A percentile compares a stretch with the other conserved stretches of the same genome.
These are phyloP conservation scores for Eriocheir sinensis DNA, from an alignment of 1,140 invertebrate species.

Conservation along the genomic window DNA sequence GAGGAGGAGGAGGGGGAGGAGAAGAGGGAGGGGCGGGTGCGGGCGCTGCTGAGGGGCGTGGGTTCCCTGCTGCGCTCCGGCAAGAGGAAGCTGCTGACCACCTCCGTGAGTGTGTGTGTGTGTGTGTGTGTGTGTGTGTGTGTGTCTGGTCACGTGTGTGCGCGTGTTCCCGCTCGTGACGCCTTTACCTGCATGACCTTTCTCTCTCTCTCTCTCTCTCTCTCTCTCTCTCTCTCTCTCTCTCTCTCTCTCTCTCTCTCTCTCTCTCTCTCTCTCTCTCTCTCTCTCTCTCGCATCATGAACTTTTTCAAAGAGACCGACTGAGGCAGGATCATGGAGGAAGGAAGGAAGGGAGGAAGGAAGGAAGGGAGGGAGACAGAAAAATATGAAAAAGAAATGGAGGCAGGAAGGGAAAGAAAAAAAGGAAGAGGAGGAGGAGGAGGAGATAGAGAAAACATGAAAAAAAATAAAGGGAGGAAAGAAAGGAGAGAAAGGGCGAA, in stretches of 20 bases:
- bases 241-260: background rate
- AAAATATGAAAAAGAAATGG: background rate
- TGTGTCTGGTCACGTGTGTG: conserved; percentile 27
- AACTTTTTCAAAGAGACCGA: too few relatives aligned
- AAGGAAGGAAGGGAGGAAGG: conserved; percentile 35
- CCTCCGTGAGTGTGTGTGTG: conserved; percentile 62
- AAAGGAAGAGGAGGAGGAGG: conserved; percentile 15
- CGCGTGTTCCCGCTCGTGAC: background rate
- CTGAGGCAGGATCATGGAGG: background rate
- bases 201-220: conserved; percentile 38
- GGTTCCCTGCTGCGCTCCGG: conserved; percentile 59
- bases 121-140: conserved; percentile 57
- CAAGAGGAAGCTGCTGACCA: conserved; percentile 50
- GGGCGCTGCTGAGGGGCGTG: conserved; percentile 60
- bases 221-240: conserved; percentile 5
- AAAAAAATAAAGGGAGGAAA: background rate
- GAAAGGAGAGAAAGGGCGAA: background rate
- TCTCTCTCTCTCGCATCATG: conserved; percentile 26
- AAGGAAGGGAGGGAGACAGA: background rate
- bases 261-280: conserved; percentile 24
- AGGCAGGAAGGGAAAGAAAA: background rate
- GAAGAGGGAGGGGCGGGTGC: conserved; percentile 37
- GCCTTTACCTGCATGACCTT: background rate
- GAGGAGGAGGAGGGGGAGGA: conserved; percentile 39
- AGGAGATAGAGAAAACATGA: conserved; percentile 24